Evolutionary conservation across 1,140 invertebrate species (phyloP).

Genomic region (Helicoverpa zea): DNA sequence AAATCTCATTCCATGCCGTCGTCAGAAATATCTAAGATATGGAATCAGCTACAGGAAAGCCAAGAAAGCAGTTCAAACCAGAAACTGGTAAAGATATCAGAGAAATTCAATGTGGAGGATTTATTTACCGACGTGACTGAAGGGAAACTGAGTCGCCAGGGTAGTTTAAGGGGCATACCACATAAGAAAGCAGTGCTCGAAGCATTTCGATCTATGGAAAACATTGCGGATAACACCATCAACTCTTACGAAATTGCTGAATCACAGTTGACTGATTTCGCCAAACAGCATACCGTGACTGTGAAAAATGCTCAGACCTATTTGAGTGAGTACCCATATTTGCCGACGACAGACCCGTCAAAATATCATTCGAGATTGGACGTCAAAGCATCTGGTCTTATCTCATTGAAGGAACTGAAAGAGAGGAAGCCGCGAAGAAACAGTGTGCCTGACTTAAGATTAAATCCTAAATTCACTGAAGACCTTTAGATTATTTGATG

Average conservation of each 20-base stretch:
- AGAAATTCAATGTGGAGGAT: slow-evolving; percentile 86
- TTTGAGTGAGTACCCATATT: slow-evolving; percentile 83
- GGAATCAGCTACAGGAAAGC: slow-evolving; percentile 74
- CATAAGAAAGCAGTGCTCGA: slow-evolving; percentile 86
- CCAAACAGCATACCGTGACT: slow-evolving; percentile 74
- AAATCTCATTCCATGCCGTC: slow-evolving; percentile 81
- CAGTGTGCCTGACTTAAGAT: slow-evolving; percentile 83
- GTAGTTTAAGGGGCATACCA: slow-evolving; percentile 85
- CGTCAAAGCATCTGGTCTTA: slow-evolving; percentile 80
- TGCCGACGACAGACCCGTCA: slow-evolving; percentile 84
- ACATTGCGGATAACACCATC: slow-evolving; percentile 76
- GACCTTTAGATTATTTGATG: slow-evolving; percentile 64
- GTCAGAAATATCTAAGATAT: slow-evolving; percentile 78
- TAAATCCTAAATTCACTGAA: slow-evolving; percentile 76
- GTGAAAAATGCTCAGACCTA: slow-evolving; percentile 84
- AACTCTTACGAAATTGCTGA: slow-evolving; percentile 81
- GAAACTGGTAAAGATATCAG: slow-evolving; percentile 85
- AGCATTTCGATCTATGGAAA: slow-evolving; percentile 86
- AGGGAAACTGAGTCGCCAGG: slow-evolving; percentile 79
- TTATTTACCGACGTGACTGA: slow-evolving; percentile 85
- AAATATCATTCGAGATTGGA: slow-evolving; percentile 84
- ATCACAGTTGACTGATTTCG: slow-evolving; percentile 77
- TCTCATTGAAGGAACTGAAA: slow-evolving; percentile 81
- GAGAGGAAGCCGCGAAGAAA: slow-evolving; percentile 78
- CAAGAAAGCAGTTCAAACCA: slow-evolving; percentile 54